These are phyloP conservation scores for Venustoraphidia nigricollis DNA, from an alignment of 2,888 invertebrate genomes.

Conservation along the genomic window DNA sequence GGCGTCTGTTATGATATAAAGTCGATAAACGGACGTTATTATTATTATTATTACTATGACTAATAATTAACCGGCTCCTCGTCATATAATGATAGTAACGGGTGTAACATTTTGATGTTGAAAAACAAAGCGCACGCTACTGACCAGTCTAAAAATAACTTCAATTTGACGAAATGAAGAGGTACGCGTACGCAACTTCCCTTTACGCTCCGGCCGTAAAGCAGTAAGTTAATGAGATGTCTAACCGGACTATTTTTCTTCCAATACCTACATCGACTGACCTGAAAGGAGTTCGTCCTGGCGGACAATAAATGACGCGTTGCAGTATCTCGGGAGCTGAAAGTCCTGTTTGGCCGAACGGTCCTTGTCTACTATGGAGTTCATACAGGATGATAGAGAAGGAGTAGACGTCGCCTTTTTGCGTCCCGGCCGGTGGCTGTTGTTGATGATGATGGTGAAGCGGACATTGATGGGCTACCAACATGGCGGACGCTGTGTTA, in stretches of 20 bases:
- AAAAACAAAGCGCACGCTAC: too few species aligned
- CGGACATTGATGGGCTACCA: slow-evolving; percentile 69
- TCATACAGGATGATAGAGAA: slow-evolving; percentile 83
- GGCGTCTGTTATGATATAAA: too few species aligned
- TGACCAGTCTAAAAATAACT: too few species aligned
- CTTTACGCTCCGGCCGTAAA: too few species aligned
- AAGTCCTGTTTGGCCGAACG: slow-evolving; percentile 57
- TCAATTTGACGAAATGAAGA: too few species aligned
- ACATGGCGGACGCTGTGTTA: slow-evolving; percentile 27
- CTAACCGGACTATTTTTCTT: background rate
- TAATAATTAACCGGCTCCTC: too few species aligned
- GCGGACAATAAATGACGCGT: slow-evolving; percentile 36
- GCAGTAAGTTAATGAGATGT: too few species aligned
- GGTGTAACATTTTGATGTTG: too few species aligned
- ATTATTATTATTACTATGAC: too few species aligned
- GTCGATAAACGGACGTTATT: too few species aligned
- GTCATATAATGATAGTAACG: too few species aligned
- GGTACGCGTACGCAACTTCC: too few species aligned
- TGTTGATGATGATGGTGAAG: slow-evolving; percentile 62
- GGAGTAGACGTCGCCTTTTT: slow-evolving; percentile 71
- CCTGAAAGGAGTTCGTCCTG: slow-evolving; percentile 38
- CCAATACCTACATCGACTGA: slow-evolving; percentile 23
- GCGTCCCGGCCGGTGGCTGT: slow-evolving; percentile 34
- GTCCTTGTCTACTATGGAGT: slow-evolving; percentile 71
- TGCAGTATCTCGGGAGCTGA: slow-evolving; percentile 51